phyloP scores from a whole-genome alignment of 2,797 vertebrate genomes.

The Manis pentadactyla region DNA sequence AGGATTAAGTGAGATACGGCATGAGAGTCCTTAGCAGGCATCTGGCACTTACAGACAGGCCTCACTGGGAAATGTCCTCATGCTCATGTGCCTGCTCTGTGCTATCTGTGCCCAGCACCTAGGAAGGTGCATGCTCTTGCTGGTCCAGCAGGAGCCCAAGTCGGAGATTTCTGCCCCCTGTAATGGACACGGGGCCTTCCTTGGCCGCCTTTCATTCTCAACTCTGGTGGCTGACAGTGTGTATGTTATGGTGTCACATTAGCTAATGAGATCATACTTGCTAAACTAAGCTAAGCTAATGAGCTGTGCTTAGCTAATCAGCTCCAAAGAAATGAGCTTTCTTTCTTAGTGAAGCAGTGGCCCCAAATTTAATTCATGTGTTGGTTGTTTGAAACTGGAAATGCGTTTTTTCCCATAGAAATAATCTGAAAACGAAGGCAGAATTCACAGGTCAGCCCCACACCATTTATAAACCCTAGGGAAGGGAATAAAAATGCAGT shows the following conservation, averaged over 20 bases:
- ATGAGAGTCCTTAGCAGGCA: background rate
- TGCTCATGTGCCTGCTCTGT: background rate
- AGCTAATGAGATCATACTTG: conserved; percentile 84
- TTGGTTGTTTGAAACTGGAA: background rate
- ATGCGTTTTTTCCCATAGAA: background rate
- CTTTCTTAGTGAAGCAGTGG: background rate
- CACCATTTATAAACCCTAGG: background rate
- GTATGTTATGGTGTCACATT: conserved; percentile 53
- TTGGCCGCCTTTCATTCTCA: accelerated
- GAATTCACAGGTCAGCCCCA: background rate
- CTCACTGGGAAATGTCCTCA: background rate
- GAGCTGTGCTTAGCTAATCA: conserved; percentile 82
- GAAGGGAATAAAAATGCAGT: accelerated
- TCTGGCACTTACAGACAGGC: background rate
- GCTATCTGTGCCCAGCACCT: accelerated
- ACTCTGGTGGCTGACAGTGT: background rate
- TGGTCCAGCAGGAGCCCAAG: background rate
- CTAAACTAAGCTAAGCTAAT: conserved; percentile 82
- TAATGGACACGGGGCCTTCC: background rate
- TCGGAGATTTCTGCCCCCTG: accelerated
- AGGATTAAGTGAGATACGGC: background rate
- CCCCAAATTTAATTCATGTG: background rate
- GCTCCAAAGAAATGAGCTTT: conserved; percentile 14
- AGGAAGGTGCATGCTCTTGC: accelerated
- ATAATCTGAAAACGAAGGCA: background rate